Evolutionary conservation across 2,888 invertebrate species (phyloP).

Genomic region (Leucania comma): DNA sequence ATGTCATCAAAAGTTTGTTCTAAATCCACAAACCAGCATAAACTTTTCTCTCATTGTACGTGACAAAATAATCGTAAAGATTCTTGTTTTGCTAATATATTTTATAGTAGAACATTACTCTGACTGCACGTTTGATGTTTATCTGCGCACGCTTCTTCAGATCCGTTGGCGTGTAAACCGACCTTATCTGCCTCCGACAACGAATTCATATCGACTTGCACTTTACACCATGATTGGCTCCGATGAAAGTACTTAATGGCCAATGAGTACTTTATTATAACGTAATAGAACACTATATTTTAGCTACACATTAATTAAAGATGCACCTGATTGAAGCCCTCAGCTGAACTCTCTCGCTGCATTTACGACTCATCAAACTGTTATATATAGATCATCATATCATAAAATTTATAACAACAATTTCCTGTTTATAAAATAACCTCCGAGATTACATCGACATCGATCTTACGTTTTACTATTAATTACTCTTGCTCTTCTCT

Average conservation of each 20-base stretch:
- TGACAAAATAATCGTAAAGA: constrained; percentile 41
- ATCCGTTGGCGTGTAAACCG: constrained; percentile 55
- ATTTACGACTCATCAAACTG: constrained; percentile 70
- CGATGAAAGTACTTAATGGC: constrained; percentile 70
- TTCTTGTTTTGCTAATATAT: constrained; percentile 41
- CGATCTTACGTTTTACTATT: constrained; percentile 45
- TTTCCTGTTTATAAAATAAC: constrained; percentile 72
- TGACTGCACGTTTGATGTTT: constrained; percentile 50
- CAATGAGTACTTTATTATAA: constrained; percentile 64
- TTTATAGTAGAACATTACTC: constrained; percentile 43
- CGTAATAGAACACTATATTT: constrained; percentile 60
- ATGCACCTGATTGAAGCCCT: constrained; percentile 63
- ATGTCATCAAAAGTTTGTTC: not conserved
- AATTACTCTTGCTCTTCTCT: constrained; percentile 32
- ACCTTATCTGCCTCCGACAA: constrained; percentile 55
- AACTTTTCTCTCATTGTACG: constrained; percentile 6
- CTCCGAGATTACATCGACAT: constrained; percentile 58
- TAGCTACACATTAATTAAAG: constrained; percentile 55
- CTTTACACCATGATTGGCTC: constrained; percentile 71
- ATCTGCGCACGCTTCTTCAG: constrained; percentile 49
- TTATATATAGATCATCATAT: constrained; percentile 70
- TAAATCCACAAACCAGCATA: not conserved
- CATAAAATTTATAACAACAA: constrained; percentile 72
- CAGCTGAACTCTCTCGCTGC: constrained; percentile 56
- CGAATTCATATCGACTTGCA: constrained; percentile 71